These are phyloP conservation scores for Neogobius melanostomus DNA, from an alignment of 2,113 vertebrate species.

Conservation along the genomic window DNA sequence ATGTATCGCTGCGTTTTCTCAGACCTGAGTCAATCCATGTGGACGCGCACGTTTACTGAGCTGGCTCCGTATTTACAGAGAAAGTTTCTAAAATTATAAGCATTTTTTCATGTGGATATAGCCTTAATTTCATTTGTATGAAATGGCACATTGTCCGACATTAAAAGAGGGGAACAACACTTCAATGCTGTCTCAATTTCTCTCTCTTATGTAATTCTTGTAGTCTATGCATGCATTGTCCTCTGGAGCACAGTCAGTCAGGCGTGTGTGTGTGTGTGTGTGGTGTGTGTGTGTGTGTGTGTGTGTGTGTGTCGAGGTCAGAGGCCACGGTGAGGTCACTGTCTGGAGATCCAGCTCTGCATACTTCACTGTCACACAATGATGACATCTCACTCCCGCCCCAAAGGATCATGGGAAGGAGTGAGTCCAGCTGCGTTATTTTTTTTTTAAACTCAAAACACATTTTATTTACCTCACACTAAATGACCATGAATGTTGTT, in stretches of 20 bases:
- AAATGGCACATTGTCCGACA: too few species aligned
- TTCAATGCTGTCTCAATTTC: neutral
- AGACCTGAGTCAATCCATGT: too few species aligned
- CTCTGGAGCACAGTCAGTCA: neutral
- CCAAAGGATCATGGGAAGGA: conserved; percentile 7
- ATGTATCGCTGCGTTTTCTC: too few species aligned
- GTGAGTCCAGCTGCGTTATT: neutral
- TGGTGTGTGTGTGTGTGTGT: neutral
- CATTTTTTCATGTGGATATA: too few species aligned
- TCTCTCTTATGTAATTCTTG: neutral
- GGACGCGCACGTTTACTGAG: too few species aligned
- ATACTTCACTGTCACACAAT: conserved; percentile 1
- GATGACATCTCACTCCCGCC: neutral
- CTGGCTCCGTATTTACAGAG: too few species aligned
- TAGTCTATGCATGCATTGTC: neutral
- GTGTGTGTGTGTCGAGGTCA: neutral
- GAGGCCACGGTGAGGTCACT: neutral
- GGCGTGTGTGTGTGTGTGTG: neutral
- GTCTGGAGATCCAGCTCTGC: conserved; percentile 1
- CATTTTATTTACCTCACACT: neutral
- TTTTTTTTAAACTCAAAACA: neutral
- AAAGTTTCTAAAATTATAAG: too few species aligned
- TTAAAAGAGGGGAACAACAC: too few species aligned
- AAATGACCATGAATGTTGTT: too few species aligned
- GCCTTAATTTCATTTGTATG: too few species aligned